A percentile compares a stretch with the other conserved stretches of the same genome.
Conservation (phyloP, 1,140 invertebrate genomes). For the Spodoptera litura region DNA sequence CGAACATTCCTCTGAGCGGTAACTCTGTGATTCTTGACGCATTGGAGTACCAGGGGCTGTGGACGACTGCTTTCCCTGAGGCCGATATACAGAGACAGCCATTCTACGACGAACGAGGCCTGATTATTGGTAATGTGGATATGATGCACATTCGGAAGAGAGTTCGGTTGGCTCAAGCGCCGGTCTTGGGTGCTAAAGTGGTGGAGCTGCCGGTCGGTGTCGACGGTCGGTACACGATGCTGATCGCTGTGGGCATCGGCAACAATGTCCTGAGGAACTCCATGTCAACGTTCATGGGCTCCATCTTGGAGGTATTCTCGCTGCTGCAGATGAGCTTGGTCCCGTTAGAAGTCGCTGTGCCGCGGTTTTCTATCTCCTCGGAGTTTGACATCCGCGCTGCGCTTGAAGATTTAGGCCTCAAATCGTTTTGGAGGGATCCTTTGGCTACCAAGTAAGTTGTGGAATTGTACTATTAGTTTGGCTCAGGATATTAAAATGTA, state of each 20-base stretch:
- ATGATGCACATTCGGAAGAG: constrained; percentile 47
- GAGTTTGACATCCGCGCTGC: constrained; percentile 32
- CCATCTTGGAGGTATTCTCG: constrained; percentile 23
- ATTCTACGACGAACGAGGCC: constrained; percentile 45
- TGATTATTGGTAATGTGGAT: constrained; percentile 35
- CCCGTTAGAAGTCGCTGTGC: constrained; percentile 39
- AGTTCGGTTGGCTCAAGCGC: constrained; percentile 42
- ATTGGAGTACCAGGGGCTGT: constrained; percentile 45
- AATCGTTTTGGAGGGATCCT: constrained; percentile 35
- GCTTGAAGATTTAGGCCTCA: constrained; percentile 39
- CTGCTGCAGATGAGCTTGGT: constrained; percentile 28
- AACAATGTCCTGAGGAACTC: constrained; percentile 3
- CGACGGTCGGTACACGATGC: constrained; percentile 38
- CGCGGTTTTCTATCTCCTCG: constrained; percentile 16
- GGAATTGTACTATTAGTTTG: too few relatives aligned
- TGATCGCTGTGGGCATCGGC: constrained; percentile 20
- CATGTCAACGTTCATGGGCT: constrained; percentile 20
- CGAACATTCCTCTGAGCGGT: constrained; percentile 25
- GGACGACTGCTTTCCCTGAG: constrained; percentile 36
- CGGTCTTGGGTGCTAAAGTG: constrained; percentile 33
- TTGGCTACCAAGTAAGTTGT: constrained; percentile 38
- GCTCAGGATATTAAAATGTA: too few relatives aligned
- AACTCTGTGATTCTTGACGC: constrained; percentile 45
- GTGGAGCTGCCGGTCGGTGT: constrained; percentile 44
- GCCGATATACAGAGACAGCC: constrained; percentile 15